Conservation (phyloP, 2,113 vertebrate genomes). For the Brachyistius frenatus region DNA sequence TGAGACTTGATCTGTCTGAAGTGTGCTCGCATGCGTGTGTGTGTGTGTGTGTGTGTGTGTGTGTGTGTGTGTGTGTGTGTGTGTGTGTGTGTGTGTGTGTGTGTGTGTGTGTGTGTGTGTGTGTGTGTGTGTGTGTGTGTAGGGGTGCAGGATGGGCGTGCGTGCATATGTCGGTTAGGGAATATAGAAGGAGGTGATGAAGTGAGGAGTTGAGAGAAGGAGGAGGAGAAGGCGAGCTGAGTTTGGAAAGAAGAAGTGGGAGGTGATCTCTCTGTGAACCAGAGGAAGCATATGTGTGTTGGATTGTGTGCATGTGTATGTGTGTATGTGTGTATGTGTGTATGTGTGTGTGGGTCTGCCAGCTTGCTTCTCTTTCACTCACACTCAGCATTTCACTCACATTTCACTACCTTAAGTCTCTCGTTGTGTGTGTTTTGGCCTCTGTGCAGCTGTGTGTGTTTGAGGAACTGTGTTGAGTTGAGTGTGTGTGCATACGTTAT, state of each 20-base stretch:
- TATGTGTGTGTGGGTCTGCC: conserved; percentile 39
- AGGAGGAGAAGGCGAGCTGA: conserved; percentile 57
- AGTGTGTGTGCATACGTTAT: not conserved
- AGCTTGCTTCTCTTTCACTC: conserved; percentile 61
- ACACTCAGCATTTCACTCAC: conserved; percentile 57
- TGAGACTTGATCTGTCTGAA: conserved; percentile 78
- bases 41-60: conserved; percentile 16
- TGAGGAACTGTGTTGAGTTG: not conserved
- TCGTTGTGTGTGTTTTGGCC: conserved; percentile 50
- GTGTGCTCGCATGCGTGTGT: conserved; percentile 40
- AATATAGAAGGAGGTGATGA: conserved; percentile 79
- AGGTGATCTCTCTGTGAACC: conserved; percentile 71
- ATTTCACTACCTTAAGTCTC: conserved; percentile 40
- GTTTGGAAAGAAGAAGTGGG: conserved; percentile 72
- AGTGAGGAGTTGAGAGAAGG: conserved; percentile 74
- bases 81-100: conserved; percentile 25
- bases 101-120: conserved; percentile 7
- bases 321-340: conserved; percentile 1
- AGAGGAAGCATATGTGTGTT: conserved; percentile 61
- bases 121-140: conserved; percentile 21
- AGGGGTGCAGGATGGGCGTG: conserved; percentile 4
- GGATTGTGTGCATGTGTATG: conserved; percentile 32
- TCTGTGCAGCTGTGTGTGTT: conserved; percentile 17
- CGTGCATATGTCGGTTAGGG: conserved; percentile 55
- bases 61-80: conserved; percentile 7